These are phyloP conservation scores for Sula dactylatra DNA, from an alignment of 2,113 vertebrate genomes.

Conservation along the genomic window DNA sequence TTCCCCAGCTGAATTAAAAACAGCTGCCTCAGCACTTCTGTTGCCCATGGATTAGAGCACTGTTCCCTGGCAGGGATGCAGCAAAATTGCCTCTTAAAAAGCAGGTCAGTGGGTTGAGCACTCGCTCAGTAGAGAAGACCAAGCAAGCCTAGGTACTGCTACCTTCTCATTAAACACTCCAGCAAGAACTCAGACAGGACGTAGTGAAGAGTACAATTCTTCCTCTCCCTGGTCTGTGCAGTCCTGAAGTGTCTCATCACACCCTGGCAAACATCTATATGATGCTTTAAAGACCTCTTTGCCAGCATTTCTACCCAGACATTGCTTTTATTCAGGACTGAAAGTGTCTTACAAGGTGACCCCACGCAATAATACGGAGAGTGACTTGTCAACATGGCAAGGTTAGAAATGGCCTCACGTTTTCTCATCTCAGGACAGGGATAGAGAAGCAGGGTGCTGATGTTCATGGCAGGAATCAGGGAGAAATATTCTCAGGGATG, in stretches of 20 bases:
- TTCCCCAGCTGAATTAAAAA: background rate
- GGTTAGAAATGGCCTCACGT: background rate
- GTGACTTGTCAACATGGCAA: background rate
- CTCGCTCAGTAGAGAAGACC: background rate
- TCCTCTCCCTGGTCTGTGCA: background rate
- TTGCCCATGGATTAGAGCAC: background rate
- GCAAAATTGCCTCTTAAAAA: background rate
- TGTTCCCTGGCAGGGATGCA: background rate
- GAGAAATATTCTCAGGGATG: background rate
- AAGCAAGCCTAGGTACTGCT: background rate
- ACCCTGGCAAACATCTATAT: background rate
- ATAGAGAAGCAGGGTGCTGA: background rate
- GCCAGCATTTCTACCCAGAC: background rate
- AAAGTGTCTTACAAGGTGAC: background rate
- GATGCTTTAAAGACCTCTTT: background rate
- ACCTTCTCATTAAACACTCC: background rate
- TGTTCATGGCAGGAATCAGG: background rate
- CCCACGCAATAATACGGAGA: background rate
- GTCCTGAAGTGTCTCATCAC: background rate
- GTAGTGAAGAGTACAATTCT: background rate
- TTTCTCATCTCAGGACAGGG: background rate
- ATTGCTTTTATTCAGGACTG: background rate
- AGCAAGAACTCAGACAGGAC: background rate
- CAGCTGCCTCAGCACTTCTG: background rate
- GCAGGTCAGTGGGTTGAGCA: background rate